Evolutionary conservation across 1,140 invertebrate species (phyloP), one percentile per base, ranked within the genome.

Genomic region (Nilaparvata lugens): DNA sequence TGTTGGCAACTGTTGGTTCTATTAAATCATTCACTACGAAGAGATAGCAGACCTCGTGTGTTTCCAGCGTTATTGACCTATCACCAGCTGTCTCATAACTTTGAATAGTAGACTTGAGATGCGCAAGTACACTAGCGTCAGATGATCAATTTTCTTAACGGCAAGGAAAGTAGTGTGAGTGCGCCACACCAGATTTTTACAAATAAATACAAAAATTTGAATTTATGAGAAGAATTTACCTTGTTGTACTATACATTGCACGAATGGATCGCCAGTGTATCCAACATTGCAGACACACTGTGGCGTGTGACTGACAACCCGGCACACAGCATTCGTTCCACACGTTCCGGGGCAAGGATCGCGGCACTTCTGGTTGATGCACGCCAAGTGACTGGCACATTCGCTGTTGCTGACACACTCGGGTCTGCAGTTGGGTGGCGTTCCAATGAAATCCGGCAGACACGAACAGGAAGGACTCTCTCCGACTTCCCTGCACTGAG

Each of bases 301-400:
- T 0, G 86, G 81, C 38, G 83, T 82, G 66, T 89, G 87, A 73
- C 84, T 87, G 38, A 84, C 75, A 3, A 87, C 84, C 65, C 79
- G 78, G 67, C 88, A 90, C 55, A 80, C 72, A 9, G 86, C 82
- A 68, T 87, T 83, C 2, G 77, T 65, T 24, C 85, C 86, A 71
- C 87, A 89, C 25, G 83, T 81, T 48, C 82, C 83, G 11, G 78
- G 75, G 69, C 84, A 86, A 35, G 83, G 83, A 68, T 86, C 79
- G 58, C 75, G 75, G 70, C 87, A 89, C 68, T 83, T 85, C 64
- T 81, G 78, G 69, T 85, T 86, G 18, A 84, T 78, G 70, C 86
- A 88, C 21, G 84, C 83, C 65, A 79, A 71, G 61, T 82, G 78
- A 60, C 78, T 78, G 1, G 79, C 48, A 71, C 86, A 88, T 70